Conservation (phyloP, 2,113 vertebrate species). For the Oreocharis arfaki region DNA sequence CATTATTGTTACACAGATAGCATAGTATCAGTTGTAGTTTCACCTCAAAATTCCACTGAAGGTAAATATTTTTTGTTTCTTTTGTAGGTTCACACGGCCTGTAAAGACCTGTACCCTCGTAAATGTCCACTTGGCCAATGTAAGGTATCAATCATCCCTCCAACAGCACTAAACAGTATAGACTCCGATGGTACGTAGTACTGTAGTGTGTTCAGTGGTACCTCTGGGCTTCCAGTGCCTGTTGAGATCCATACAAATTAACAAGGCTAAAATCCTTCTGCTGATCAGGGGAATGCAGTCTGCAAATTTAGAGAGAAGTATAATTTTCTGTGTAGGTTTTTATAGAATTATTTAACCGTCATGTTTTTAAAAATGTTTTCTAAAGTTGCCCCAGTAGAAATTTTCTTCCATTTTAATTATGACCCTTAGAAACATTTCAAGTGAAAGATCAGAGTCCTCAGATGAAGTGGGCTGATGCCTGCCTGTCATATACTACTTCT, state of each 20-base stretch:
- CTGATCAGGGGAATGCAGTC: background rate
- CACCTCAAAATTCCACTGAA: background rate
- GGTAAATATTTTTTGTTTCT: background rate
- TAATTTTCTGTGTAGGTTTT: background rate
- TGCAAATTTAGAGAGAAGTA: background rate
- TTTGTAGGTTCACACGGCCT: slow-evolving; percentile 92
- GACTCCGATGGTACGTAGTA: slow-evolving; percentile 94
- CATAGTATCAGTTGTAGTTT: background rate
- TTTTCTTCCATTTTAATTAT: background rate
- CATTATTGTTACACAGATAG: background rate
- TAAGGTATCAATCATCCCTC: slow-evolving; percentile 97
- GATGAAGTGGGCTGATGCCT: background rate
- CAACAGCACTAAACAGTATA: slow-evolving; percentile 97
- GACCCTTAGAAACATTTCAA: background rate
- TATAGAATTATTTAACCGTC: background rate
- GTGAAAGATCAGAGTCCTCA: background rate
- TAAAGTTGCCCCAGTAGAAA: background rate
- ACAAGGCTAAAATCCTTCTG: background rate
- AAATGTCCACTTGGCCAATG: slow-evolving; percentile 97
- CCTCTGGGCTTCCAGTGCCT: background rate
- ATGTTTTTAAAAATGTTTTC: background rate
- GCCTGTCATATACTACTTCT: background rate
- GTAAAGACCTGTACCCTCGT: slow-evolving; percentile 90
- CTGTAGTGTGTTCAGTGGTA: background rate
- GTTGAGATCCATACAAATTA: background rate